phyloP scores from a whole-genome alignment of 2,888 invertebrate genomes.

The Drosophila conformis region DNA sequence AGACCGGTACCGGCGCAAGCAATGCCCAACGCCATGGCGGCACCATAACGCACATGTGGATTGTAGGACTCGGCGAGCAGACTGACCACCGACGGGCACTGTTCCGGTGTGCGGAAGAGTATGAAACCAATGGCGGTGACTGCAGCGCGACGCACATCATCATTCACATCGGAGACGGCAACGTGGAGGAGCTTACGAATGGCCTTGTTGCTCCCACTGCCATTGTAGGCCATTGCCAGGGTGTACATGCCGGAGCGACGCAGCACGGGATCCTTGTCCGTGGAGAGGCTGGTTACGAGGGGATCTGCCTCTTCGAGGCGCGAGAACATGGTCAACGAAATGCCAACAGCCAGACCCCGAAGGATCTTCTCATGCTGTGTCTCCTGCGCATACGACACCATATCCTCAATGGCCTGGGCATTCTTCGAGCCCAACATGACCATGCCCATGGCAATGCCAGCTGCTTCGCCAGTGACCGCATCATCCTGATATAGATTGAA shows the following conservation, averaged over 20 bases:
- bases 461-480: slow-evolving; percentile 99
- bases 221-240: slow-evolving; percentile 98
- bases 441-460: slow-evolving; percentile 99
- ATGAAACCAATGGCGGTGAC: slow-evolving; percentile 99
- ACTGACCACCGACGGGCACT: slow-evolving; percentile 98
- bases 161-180: slow-evolving; percentile 99
- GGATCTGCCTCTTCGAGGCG: slow-evolving; percentile 98
- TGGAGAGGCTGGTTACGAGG: slow-evolving; percentile 93
- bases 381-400: slow-evolving; percentile 95
- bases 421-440: slow-evolving; percentile 99
- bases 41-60: slow-evolving; percentile 99
- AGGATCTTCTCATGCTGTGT: slow-evolving; percentile 99
- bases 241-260: slow-evolving; percentile 99
- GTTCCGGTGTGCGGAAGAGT: slow-evolving; percentile 97
- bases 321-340: slow-evolving; percentile 98
- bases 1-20: slow-evolving; percentile 99
- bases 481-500: slow-evolving; percentile 99
- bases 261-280: slow-evolving; percentile 97
- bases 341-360: slow-evolving; percentile 97
- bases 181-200: slow-evolving; percentile 97
- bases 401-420: slow-evolving; percentile 94
- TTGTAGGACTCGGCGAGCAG: slow-evolving; percentile 99
- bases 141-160: slow-evolving; percentile 98
- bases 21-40: slow-evolving; percentile 99
- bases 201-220: slow-evolving; percentile 98